phyloP scores from a whole-genome alignment of 2,113 vertebrate species.

The Platycercus adscitus region DNA sequence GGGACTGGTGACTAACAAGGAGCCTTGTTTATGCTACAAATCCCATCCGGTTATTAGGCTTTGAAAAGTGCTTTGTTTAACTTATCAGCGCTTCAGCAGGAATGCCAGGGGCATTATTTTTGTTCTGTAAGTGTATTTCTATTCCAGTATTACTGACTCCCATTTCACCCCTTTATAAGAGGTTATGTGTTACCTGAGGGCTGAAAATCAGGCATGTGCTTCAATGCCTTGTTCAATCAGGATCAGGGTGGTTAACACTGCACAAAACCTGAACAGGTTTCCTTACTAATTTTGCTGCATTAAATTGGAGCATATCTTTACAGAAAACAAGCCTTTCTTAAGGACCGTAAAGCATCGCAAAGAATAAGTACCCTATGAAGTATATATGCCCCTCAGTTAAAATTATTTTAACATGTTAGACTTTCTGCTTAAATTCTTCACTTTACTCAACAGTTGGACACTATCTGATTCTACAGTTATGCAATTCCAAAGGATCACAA shows the following conservation, averaged over 20 bases:
- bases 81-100: slow-evolving; percentile 43
- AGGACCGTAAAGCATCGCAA: background rate
- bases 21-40: slow-evolving; percentile 62
- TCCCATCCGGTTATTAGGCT: slow-evolving; percentile 56
- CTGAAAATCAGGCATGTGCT: background rate
- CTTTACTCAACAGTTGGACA: background rate
- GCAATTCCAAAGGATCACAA: background rate
- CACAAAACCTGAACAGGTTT: background rate
- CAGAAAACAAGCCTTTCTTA: background rate
- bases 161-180: background rate
- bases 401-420: background rate
- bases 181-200: slow-evolving; percentile 34
- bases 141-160: slow-evolving; percentile 4
- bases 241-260: background rate
- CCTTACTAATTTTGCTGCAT: background rate
- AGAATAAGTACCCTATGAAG: background rate
- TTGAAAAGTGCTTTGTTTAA: slow-evolving; percentile 58
- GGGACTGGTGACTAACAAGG: slow-evolving; percentile 56
- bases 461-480: background rate
- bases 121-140: background rate
- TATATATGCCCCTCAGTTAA: background rate
- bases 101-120: slow-evolving; percentile 24
- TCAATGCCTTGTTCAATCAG: background rate
- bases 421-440: background rate
- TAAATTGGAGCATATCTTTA: background rate